phyloP scores from a whole-genome alignment of 2,888 invertebrate species.

The Priocnemis perturbator region DNA sequence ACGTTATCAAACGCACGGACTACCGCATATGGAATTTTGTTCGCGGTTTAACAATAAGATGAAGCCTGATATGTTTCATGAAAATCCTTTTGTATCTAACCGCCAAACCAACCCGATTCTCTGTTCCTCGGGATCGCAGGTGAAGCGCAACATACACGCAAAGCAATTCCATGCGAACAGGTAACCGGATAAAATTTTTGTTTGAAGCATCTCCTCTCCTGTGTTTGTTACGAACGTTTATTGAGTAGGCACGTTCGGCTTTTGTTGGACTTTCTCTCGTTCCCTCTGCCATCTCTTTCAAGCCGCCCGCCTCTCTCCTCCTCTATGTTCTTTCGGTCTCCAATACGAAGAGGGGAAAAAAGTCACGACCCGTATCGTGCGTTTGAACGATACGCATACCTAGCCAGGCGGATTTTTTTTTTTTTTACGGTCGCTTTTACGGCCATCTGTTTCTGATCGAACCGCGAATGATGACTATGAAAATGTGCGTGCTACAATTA shows the following conservation, averaged over 20 bases:
- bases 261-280: too few species aligned
- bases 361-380: conserved; percentile 14
- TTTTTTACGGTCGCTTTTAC: conserved; percentile 39
- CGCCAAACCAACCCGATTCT: conserved; percentile 8
- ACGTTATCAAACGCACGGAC: too few species aligned
- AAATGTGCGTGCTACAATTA: conserved; percentile 40
- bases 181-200: conserved; percentile 34
- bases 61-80: conserved; percentile 9
- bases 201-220: conserved; percentile 14
- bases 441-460: conserved; percentile 36
- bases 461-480: conserved; percentile 22
- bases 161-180: conserved; percentile 14
- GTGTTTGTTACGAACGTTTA: conserved; percentile 40
- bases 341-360: conserved; percentile 10
- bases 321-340: background rate
- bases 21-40: too few species aligned
- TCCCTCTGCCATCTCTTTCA: too few species aligned
- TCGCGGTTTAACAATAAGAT: conserved; percentile 8
- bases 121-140: background rate
- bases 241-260: conserved; percentile 18
- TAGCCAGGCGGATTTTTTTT: conserved; percentile 19
- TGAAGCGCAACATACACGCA: conserved; percentile 13
- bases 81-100: conserved; percentile 12
- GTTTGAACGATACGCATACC: conserved; percentile 27
- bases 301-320: too few species aligned